Evolutionary conservation across 2,113 vertebrate genomes (phyloP).

Genomic region (Clarias macrocephalus): DNA sequence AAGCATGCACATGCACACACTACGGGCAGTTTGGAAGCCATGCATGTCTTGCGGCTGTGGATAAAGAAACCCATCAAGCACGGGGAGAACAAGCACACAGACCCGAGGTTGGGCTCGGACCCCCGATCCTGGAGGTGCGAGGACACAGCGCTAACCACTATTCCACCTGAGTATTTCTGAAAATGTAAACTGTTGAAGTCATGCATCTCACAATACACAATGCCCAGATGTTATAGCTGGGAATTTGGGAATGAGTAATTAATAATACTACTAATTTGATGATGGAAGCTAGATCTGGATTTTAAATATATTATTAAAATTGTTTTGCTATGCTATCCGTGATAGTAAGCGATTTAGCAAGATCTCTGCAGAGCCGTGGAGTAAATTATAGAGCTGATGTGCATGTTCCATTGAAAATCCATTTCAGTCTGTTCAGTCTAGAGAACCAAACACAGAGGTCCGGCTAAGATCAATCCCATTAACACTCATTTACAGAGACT

Average conservation of each 20-base stretch:
- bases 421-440: conserved; percentile 19
- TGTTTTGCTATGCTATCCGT: neutral
- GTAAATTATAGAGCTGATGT: conserved; percentile 6
- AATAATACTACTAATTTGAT: neutral
- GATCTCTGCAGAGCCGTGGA: neutral
- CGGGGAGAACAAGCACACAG: no score
- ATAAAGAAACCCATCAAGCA: no score
- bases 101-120: no score
- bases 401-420: conserved; percentile 20
- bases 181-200: no score
- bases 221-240: neutral
- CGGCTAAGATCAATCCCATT: neutral
- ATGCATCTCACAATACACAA: neutral
- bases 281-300: neutral
- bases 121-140: no score
- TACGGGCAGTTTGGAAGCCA: no score
- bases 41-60: no score
- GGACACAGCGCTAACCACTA: no score
- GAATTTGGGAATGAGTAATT: no score
- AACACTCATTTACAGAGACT: conserved; percentile 1
- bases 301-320: neutral
- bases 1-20: no score
- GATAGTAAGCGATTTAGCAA: neutral
- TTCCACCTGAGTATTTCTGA: no score
- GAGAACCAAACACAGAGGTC: conserved; percentile 8